Conservation (phyloP, 2,888 invertebrate species). For the Cosmia trapezina region DNA sequence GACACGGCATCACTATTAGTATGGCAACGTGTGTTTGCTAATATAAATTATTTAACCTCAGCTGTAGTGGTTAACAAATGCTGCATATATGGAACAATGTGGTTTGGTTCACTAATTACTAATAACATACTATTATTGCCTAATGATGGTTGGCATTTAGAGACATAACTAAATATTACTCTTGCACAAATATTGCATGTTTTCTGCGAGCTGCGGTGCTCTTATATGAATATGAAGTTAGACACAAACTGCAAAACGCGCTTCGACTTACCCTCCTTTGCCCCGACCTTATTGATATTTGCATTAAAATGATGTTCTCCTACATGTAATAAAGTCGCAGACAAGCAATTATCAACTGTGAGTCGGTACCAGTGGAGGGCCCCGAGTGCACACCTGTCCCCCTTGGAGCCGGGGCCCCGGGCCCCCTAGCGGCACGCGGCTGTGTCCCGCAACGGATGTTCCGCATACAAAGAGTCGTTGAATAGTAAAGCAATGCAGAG, state of each 20-base stretch:
- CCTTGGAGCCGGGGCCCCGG: not conserved
- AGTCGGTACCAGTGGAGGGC: not conserved
- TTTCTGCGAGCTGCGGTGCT: not conserved
- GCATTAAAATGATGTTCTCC: slow-evolving; percentile 1
- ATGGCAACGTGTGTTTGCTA: not conserved
- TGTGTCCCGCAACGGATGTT: not conserved
- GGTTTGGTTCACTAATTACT: not conserved
- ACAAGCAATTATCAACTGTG: not conserved
- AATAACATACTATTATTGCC: not conserved
- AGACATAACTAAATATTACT: not conserved
- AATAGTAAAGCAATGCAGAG: slow-evolving; percentile 22
- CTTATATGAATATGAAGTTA: not conserved
- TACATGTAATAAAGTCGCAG: slow-evolving; percentile 8
- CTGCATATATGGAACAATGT: not conserved
- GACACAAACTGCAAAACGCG: not conserved
- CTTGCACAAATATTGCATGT: not conserved
- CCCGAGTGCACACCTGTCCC: not conserved
- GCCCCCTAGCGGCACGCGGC: not conserved
- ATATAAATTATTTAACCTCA: not conserved
- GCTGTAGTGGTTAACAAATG: not conserved
- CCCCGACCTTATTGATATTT: not conserved
- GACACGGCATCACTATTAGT: not conserved
- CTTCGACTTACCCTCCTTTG: not conserved
- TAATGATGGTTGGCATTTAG: not conserved
- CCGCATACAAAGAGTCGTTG: slow-evolving; percentile 26